Evolutionary conservation across 2,113 vertebrate genomes (phyloP).

Genomic region (Corythoichthys haematopterus): DNA sequence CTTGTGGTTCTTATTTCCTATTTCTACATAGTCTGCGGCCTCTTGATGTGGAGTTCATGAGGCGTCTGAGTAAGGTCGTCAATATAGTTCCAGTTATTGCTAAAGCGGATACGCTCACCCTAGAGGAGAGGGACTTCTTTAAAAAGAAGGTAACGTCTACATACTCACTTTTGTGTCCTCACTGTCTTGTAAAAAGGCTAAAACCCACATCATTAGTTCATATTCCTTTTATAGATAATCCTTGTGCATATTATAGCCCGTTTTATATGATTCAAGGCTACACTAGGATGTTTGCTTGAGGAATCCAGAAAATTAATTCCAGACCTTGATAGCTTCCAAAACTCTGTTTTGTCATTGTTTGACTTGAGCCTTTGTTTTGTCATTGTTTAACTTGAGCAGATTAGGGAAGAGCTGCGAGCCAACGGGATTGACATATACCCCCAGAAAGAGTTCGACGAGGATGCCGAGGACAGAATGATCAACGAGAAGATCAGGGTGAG

Average conservation of each 20-base stretch:
- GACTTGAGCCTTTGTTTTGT: slow-evolving; percentile 6
- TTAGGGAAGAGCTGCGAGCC: slow-evolving; percentile 89
- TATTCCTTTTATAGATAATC: slow-evolving; percentile 4
- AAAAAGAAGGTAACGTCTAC: slow-evolving; percentile 82
- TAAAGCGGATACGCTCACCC: slow-evolving; percentile 92
- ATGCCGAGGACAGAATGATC: slow-evolving; percentile 88
- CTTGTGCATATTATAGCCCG: slow-evolving; percentile 8
- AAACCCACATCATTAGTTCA: neutral
- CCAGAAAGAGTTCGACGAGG: slow-evolving; percentile 96
- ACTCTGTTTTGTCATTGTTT: neutral
- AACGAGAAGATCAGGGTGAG: slow-evolving; percentile 96
- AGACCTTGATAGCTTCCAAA: slow-evolving; percentile 5
- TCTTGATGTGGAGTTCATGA: slow-evolving; percentile 98
- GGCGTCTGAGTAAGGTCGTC: slow-evolving; percentile 96
- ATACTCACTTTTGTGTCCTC: neutral
- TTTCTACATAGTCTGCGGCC: slow-evolving; percentile 79
- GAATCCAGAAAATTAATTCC: slow-evolving; percentile 7
- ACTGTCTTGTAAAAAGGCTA: neutral
- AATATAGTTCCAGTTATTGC: slow-evolving; percentile 97
- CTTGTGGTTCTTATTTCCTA: neutral
- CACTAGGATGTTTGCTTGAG: slow-evolving; percentile 18
- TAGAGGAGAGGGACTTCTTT: slow-evolving; percentile 96
- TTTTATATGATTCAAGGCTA: slow-evolving; percentile 20
- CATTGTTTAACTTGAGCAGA: slow-evolving; percentile 65
- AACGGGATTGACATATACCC: slow-evolving; percentile 95